A percentile compares a stretch with the other conserved stretches of the same genome.
phyloP scores from a whole-genome alignment of 2,888 invertebrate genomes.

The Anarsia innoxiella region DNA sequence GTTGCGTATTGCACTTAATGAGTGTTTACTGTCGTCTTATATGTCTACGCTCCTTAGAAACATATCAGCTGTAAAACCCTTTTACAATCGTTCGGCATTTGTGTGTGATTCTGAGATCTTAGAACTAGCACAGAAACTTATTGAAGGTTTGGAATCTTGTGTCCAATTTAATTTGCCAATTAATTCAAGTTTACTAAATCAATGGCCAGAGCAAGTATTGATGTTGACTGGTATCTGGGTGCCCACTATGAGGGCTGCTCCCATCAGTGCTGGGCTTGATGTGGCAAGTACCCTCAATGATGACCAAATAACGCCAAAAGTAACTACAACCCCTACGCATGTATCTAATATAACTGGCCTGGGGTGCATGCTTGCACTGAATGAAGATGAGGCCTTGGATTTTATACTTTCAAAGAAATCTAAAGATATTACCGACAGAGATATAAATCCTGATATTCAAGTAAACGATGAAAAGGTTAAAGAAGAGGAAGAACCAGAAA shows the following conservation, averaged over 20 bases:
- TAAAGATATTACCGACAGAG: conserved; percentile 35
- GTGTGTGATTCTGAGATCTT: conserved; percentile 88
- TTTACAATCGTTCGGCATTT: conserved; percentile 88
- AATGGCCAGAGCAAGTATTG: conserved; percentile 90
- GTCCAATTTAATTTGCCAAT: conserved; percentile 84
- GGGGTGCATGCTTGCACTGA: conserved; percentile 70
- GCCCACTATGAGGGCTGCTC: conserved; percentile 84
- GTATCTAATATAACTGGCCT: conserved; percentile 51
- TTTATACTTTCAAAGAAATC: conserved; percentile 77
- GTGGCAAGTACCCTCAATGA: conserved; percentile 79
- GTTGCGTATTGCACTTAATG: conserved; percentile 92
- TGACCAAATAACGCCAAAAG: conserved; percentile 61
- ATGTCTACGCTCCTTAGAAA: conserved; percentile 87
- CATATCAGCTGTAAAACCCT: conserved; percentile 84
- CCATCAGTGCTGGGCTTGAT: conserved; percentile 85
- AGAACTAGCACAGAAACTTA: conserved; percentile 83
- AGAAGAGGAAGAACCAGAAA: conserved; percentile 9
- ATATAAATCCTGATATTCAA: conserved; percentile 13
- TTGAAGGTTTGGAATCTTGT: conserved; percentile 85
- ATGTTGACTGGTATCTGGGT: conserved; percentile 90
- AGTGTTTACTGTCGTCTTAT: conserved; percentile 90
- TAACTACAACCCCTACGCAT: conserved; percentile 50
- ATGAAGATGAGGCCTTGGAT: conserved; percentile 83
- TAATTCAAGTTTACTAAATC: conserved; percentile 91
- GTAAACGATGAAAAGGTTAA: conserved; percentile 14